Base-by-base conservation (phyloP, 2,113 vertebrate species). In the Pelecanus crispus region DNA sequence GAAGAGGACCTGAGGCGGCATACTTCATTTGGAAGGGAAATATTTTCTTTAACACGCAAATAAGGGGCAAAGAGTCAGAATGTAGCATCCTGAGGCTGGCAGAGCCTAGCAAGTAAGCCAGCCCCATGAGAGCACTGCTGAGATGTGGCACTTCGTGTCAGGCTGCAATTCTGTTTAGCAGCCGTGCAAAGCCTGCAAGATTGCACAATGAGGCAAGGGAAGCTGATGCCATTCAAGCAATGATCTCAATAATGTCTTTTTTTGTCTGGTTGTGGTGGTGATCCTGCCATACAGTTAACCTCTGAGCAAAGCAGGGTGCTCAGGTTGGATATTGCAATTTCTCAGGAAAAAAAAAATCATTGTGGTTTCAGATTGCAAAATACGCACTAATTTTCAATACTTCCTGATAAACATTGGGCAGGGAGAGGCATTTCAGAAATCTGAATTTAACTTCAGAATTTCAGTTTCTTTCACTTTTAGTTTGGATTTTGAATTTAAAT, bases 121-220 rank as follows among this genome's bases (percentile, higher is more conserved):
- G 66, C 4, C 61, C 67, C 2, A 1, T 0, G 21, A 71, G 22
- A 56, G 67, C 47, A 14, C 61, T 40, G 83, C 59, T 31, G 65
- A 15, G 44, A 18, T 12, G 25, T 15, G 38, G 70, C 74, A 29
- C 32, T 38, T 9, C 13, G 17, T 67, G 50, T 26, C 73, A 52
- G 66, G 66, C 49, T 56, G 83, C 68, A 26, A 0, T 6, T 36
- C 22, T n/a, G 36, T 2, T 9, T 8, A 7, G 8, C 28, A 21
- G 56, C 68, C 1, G 1, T 9, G 17, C 32, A 13, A 17, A 21
- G 40, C 7, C 40, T 18, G 38, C 6, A 13, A 9, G 62, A 5
- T 3, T 17, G 36, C 25, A 3, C 0, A 1, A 2, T 0, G 1
- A 17, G 36, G 58, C 11, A 9, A 13, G 52, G 56, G 67, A 15